phyloP scores from a whole-genome alignment of 2,888 invertebrate species.

The Rotaria macrura region DNA sequence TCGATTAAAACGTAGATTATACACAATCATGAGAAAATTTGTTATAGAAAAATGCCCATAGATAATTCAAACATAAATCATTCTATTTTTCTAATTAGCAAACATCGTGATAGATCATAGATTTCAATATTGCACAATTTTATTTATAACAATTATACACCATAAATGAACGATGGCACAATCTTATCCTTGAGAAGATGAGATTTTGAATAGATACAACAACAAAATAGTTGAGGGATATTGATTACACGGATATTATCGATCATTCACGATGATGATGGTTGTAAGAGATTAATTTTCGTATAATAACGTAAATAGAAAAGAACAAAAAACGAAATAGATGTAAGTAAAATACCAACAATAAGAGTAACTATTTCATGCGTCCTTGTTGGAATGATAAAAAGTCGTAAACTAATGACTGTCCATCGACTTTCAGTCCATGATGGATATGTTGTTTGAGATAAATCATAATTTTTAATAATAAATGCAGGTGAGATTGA shows the following conservation, averaged over 20 bases:
- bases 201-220: background rate
- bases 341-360: background rate
- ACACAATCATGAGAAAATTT: no score
- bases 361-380: background rate
- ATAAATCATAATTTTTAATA: background rate
- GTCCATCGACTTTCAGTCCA: conserved; percentile 6
- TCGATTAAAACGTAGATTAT: no score
- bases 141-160: background rate
- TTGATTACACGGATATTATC: no score
- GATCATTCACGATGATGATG: background rate
- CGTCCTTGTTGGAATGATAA: background rate
- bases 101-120: no score
- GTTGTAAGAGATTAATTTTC: background rate
- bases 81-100: no score
- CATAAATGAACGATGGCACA: background rate
- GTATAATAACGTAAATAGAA: background rate
- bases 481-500: background rate
- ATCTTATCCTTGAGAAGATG: background rate
- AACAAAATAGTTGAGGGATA: background rate
- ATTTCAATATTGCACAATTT: background rate
- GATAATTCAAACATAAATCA: no score
- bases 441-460: background rate
- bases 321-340: background rate
- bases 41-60: no score
- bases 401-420: background rate